Evolutionary conservation across 2,797 vertebrate species (phyloP).

Genomic region (Fringilla coelebs): DNA sequence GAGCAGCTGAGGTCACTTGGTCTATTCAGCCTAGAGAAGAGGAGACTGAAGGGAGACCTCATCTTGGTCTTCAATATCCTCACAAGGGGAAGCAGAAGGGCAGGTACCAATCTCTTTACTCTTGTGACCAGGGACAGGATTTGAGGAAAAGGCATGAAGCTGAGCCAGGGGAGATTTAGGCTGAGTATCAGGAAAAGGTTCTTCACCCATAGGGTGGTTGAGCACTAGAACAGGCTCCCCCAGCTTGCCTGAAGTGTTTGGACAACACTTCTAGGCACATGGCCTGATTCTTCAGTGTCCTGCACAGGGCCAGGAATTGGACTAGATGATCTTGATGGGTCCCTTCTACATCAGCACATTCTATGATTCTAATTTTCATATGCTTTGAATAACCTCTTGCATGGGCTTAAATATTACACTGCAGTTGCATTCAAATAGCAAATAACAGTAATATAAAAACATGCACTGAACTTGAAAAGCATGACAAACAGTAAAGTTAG

Average conservation of each 20-base stretch:
- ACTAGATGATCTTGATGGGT: neutral
- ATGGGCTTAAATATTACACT: neutral
- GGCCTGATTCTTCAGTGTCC: neutral
- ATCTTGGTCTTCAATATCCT: neutral
- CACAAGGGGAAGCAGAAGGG: neutral
- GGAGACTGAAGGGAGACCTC: neutral
- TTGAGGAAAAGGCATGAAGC: neutral
- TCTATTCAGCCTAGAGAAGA: neutral
- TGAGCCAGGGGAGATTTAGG: neutral
- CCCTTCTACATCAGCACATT: neutral
- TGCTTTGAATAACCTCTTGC: neutral
- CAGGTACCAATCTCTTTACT: neutral
- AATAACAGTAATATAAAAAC: neutral
- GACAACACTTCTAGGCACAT: neutral
- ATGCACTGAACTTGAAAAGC: constrained; percentile 14
- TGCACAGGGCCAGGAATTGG: neutral
- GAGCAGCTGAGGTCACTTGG: neutral
- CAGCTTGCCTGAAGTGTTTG: neutral
- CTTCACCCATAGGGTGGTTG: neutral
- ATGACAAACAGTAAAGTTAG: neutral
- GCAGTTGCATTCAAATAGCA: neutral
- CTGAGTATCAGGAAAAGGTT: neutral
- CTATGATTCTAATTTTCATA: neutral
- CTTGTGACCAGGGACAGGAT: neutral
- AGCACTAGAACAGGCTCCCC: neutral